Evolutionary conservation across 2,113 vertebrate genomes (phyloP).

Genomic region (Stigmatopora nigra): DNA sequence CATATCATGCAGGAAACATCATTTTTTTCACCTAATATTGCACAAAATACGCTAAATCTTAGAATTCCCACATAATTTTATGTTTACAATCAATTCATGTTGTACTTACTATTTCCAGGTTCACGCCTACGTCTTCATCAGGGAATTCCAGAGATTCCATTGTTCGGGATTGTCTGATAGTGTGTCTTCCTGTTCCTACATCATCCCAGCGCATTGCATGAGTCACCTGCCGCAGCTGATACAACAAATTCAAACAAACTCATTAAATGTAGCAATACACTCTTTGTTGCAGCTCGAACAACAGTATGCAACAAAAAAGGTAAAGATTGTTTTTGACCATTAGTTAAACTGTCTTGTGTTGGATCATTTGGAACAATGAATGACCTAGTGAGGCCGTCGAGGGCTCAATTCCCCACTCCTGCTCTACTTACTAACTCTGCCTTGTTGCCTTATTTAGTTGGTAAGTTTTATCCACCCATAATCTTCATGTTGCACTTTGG

Average conservation of each 20-base stretch:
- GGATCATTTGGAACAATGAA: too few relatives aligned
- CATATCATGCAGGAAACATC: too few relatives aligned
- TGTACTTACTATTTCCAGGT: constrained; percentile 66
- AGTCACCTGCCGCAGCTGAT: constrained; percentile 69
- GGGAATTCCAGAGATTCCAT: constrained; percentile 63
- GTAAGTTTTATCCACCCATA: constrained; percentile 10
- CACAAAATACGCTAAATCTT: background rate
- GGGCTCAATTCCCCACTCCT: background rate
- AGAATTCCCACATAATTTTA: background rate
- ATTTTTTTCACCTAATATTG: too few relatives aligned
- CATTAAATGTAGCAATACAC: background rate
- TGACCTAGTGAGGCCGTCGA: too few relatives aligned
- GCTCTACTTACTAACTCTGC: constrained; percentile 7
- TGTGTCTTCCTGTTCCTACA: constrained; percentile 46
- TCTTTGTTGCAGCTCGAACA: constrained; percentile 9
- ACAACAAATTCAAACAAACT: constrained; percentile 17
- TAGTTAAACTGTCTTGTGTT: too few relatives aligned
- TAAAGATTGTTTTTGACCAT: constrained; percentile 7
- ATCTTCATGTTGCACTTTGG: background rate
- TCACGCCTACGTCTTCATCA: constrained; percentile 67
- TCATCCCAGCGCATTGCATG: constrained; percentile 68
- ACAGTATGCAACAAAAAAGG: constrained; percentile 2
- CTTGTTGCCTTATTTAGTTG: constrained; percentile 27
- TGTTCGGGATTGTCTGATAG: constrained; percentile 56
- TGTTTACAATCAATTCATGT: background rate